Percentiles rank a stretch among this genome's conserved stretches.
These are phyloP conservation scores for Indicator indicator DNA, from an alignment of 2,113 vertebrate species.

Conservation along the genomic window DNA sequence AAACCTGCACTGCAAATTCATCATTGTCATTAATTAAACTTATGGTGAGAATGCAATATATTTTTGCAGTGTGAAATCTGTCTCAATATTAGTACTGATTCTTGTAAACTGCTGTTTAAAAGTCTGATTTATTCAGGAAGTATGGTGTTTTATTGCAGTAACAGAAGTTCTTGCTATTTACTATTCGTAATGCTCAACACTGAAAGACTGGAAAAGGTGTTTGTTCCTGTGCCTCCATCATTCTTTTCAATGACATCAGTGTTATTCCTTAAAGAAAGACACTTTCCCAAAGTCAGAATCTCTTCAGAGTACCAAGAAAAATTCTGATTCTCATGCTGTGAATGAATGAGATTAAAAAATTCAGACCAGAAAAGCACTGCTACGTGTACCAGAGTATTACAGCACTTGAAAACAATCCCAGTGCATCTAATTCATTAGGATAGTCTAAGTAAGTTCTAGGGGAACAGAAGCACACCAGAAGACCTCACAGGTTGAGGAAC, in stretches of 20 bases:
- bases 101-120: neutral
- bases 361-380: neutral
- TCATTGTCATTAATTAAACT: neutral
- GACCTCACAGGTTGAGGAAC: neutral
- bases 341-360: neutral
- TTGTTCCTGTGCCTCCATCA: neutral
- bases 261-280: neutral
- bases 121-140: neutral
- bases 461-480: constrained; percentile 27
- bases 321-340: neutral
- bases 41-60: neutral
- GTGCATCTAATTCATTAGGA: neutral
- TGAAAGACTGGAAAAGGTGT: neutral
- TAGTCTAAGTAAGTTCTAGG: constrained; percentile 44
- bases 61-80: neutral
- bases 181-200: neutral
- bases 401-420: neutral
- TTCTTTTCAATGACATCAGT: neutral
- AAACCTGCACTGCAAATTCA: neutral
- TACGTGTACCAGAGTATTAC: neutral
- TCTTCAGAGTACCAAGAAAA: neutral
- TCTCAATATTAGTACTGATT: neutral
- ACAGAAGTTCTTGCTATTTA: neutral
- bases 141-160: neutral
- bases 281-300: neutral